phyloP scores from a whole-genome alignment of 1,140 invertebrate species.

The Aphis gossypii region DNA sequence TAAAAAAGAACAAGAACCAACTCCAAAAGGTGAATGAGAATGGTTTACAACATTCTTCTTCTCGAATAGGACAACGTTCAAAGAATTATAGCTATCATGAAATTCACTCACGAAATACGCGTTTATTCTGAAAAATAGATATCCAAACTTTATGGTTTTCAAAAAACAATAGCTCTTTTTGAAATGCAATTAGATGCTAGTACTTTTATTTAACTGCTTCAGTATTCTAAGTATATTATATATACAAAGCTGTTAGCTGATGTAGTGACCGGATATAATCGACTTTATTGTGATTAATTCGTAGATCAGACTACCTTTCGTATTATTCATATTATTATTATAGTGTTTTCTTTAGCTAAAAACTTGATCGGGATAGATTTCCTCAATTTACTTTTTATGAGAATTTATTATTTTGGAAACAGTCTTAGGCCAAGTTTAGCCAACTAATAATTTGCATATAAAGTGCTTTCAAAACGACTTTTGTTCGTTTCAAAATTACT shows the following conservation, averaged over 20 bases:
- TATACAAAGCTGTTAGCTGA: not conserved
- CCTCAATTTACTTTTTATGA: not conserved
- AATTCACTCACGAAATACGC: not conserved
- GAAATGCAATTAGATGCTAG: not conserved
- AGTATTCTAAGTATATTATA: not conserved
- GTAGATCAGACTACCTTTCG: not conserved
- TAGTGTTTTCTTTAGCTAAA: not conserved
- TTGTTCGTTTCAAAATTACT: constrained; percentile 42
- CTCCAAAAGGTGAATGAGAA: too few species aligned
- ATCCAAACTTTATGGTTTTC: not conserved
- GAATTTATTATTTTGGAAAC: constrained; percentile 28
- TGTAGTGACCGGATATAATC: not conserved
- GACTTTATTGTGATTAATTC: constrained; percentile 7
- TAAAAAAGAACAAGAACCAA: not conserved
- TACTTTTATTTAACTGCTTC: not conserved
- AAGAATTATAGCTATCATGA: not conserved
- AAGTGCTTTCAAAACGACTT: constrained; percentile 53
- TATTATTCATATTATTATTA: not conserved
- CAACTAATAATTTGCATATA: constrained; percentile 46
- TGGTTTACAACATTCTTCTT: not conserved
- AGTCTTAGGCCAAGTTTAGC: constrained; percentile 41
- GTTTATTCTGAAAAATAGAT: not conserved
- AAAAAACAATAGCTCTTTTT: not conserved
- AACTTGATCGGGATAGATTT: constrained; percentile 22
- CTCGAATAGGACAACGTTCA: not conserved